phyloP scores from a whole-genome alignment of 1,140 invertebrate genomes.

The Brachionus rubens region DNA sequence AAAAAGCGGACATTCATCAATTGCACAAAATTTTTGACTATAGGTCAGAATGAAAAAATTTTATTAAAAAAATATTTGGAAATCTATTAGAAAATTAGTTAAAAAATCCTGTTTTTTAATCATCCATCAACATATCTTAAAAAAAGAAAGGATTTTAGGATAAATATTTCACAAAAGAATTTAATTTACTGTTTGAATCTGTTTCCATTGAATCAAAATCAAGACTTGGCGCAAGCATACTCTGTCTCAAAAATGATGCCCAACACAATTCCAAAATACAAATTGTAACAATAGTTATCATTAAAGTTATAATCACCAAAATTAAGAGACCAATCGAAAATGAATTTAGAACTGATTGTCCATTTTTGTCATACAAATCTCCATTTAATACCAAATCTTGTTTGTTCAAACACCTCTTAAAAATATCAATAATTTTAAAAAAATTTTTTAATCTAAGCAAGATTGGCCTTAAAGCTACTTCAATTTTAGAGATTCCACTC shows the following conservation, averaged over 20 bases:
- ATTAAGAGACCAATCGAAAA: not conserved
- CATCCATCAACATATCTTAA: constrained; percentile 25
- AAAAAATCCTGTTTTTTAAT: not conserved
- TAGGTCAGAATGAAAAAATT: no score
- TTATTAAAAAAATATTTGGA: no score
- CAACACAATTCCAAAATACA: not conserved
- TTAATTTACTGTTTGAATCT: constrained; percentile 28
- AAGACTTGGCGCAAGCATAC: not conserved
- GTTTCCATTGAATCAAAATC: not conserved
- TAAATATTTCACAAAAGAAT: not conserved
- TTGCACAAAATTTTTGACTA: no score
- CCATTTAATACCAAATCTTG: constrained; percentile 5
- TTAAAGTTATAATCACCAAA: not conserved
- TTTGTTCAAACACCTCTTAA: not conserved
- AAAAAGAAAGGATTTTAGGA: not conserved
- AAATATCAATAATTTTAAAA: not conserved
- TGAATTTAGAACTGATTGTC: constrained; percentile 5
- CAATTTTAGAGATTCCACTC: not conserved
- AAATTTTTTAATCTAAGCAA: not conserved
- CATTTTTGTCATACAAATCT: not conserved
- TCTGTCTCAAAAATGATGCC: constrained; percentile 23
- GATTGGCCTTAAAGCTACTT: not conserved
- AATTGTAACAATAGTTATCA: not conserved
- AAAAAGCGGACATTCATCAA: no score
- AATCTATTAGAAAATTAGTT: not conserved